Evolutionary conservation across 1,140 invertebrate genomes (phyloP), one percentile per base, ranked within the genome.

Genomic region (Papilio polytes): DNA sequence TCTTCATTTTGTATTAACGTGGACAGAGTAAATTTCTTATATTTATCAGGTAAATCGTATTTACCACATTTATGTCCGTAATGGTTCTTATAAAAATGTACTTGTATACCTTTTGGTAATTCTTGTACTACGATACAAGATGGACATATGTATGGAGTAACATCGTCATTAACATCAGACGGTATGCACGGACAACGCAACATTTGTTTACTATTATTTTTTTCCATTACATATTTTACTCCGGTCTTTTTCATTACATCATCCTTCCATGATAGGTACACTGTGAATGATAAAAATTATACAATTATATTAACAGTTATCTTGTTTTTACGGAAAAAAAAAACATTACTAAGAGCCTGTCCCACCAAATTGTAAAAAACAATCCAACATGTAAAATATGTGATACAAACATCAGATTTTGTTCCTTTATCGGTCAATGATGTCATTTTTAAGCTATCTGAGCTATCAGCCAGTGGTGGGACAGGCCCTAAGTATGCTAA

Each of bases 51-150:
- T 0, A 88, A 22, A 18, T 46, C 44, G 22, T 89, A 92, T 0
- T 80, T 36, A 2, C 26, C 9, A 9, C 41, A 77, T 0, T 1
- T 63, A 51, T 92, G 92, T 0, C 85, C 87, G 4, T 81, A 80
- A 41, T 94, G 91, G 12, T 84, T 77, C 48, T 85, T 87, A 20
- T 88, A 91, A 22, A 83, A 90, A 48, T 86, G 83, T 0, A 92
- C 90, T 53, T 90, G 89, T 15, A 89, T 83, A 0, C 92, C 91
- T 78, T 90, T 91, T 0, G 86, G 59, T 46, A 89, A 88, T 8
- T 89, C 86, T 48, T 89, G 85, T 0, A 87, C 78, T 0, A 86
- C 82, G 9, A 94, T 85, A 0, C 73, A 83, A 0, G 91, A 89
- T 0, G 91, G 92, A 31, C 92, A 94, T 1, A 86, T 56, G 20